Evolutionary conservation across 2,113 vertebrate species (phyloP).

Genomic region (Egretta garzetta): DNA sequence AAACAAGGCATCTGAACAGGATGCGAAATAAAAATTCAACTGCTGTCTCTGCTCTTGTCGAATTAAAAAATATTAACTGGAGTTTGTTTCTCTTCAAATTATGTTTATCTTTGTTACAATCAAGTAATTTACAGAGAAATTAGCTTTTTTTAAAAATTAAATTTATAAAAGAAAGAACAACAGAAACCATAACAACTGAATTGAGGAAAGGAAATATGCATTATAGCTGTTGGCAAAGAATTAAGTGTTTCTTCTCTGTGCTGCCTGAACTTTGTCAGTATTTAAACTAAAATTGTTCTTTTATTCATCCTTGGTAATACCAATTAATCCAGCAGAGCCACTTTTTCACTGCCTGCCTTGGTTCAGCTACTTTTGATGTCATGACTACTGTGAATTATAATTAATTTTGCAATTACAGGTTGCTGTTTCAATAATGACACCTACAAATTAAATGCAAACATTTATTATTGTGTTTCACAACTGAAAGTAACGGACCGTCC

Average conservation of each 20-base stretch:
- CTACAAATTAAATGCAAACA: conserved; percentile 67
- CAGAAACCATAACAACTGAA: background rate
- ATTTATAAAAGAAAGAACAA: background rate
- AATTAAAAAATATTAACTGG: background rate
- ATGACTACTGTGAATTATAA: background rate
- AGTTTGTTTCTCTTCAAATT: background rate
- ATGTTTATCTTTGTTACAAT: background rate
- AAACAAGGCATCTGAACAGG: background rate
- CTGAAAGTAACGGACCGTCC: background rate
- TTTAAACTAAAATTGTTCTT: background rate
- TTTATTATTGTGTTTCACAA: background rate
- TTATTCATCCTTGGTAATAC: background rate
- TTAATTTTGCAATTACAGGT: conserved; percentile 80
- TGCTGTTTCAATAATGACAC: conserved; percentile 76
- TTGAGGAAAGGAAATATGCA: background rate
- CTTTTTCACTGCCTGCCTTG: background rate
- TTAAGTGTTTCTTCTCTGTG: background rate
- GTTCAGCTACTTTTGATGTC: conserved; percentile 38
- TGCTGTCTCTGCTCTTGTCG: background rate
- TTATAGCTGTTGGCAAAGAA: background rate
- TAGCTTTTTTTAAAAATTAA: background rate
- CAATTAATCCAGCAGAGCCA: background rate
- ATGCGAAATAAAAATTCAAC: background rate
- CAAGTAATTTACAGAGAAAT: background rate
- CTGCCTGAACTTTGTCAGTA: background rate